Conservation (phyloP, 2,113 vertebrate species). For the Heloderma charlesbogerti region DNA sequence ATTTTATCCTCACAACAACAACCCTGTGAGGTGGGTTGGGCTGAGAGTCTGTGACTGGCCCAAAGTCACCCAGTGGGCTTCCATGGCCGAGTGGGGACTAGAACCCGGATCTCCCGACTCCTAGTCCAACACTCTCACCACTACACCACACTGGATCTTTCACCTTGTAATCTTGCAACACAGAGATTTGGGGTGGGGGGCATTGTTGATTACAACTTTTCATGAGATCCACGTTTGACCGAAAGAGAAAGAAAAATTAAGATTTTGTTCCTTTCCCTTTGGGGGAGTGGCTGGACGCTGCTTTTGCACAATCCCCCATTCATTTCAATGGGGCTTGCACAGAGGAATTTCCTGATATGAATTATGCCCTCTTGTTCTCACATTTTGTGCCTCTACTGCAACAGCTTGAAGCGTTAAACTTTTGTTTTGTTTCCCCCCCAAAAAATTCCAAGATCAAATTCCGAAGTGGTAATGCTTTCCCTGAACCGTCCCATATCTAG, state of each 20-base stretch:
- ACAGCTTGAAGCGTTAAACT: neutral
- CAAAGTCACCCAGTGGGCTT: no score
- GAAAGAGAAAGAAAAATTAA: no score
- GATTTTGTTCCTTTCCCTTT: no score
- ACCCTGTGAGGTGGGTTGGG: no score
- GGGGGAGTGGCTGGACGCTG: no score
- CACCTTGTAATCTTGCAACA: neutral
- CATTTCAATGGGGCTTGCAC: neutral
- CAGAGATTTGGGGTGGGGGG: neutral
- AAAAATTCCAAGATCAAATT: neutral
- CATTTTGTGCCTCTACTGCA: neutral
- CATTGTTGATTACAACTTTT: neutral
- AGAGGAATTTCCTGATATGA: neutral
- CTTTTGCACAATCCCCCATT: no score
- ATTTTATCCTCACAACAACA: no score
- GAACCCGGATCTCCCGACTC: no score
- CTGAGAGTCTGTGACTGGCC: no score
- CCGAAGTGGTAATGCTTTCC: neutral
- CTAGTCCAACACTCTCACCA: no score
- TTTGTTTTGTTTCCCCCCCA: neutral
- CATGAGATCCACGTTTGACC: neutral
- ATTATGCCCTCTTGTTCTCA: neutral
- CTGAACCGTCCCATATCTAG: neutral
- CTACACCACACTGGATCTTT: neutral
- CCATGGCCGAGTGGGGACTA: no score